phyloP scores from a whole-genome alignment of 2,888 invertebrate genomes.

The Nomada lathburiana region DNA sequence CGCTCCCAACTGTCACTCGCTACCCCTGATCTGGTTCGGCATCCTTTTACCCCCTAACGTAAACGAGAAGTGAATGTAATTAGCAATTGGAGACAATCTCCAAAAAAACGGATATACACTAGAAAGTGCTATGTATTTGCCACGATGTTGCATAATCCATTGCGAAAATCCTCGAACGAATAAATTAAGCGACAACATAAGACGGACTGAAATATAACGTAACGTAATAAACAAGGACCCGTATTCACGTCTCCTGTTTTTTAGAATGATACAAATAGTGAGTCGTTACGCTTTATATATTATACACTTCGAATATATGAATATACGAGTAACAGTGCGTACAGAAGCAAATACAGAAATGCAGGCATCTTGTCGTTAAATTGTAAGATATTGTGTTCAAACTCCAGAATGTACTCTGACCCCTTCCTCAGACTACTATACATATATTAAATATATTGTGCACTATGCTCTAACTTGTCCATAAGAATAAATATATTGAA shows the following conservation, averaged over 20 bases:
- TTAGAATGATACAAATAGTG: conserved; percentile 77
- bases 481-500: conserved; percentile 83
- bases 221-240: conserved; percentile 74
- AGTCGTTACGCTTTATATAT: conserved; percentile 80
- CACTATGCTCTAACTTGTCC: conserved; percentile 83
- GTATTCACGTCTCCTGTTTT: conserved; percentile 76
- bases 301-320: conserved; percentile 79
- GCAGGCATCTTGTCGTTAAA: conserved; percentile 83
- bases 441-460: conserved; percentile 82
- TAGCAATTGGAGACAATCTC: conserved; percentile 74
- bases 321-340: conserved; percentile 78
- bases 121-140: conserved; percentile 71
- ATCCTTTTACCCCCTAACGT: not conserved
- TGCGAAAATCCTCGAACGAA: conserved; percentile 67
- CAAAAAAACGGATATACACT: conserved; percentile 66
- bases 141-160: conserved; percentile 77
- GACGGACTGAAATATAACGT: conserved; percentile 77
- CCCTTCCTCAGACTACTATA: conserved; percentile 76
- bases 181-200: conserved; percentile 71
- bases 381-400: conserved; percentile 83
- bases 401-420: conserved; percentile 83
- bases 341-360: conserved; percentile 81
- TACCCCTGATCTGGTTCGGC: not conserved
- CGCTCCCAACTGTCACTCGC: not conserved
- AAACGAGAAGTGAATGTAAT: conserved; percentile 65